phyloP scores from a whole-genome alignment of 1,140 invertebrate species.

The Phortica variegata region DNA sequence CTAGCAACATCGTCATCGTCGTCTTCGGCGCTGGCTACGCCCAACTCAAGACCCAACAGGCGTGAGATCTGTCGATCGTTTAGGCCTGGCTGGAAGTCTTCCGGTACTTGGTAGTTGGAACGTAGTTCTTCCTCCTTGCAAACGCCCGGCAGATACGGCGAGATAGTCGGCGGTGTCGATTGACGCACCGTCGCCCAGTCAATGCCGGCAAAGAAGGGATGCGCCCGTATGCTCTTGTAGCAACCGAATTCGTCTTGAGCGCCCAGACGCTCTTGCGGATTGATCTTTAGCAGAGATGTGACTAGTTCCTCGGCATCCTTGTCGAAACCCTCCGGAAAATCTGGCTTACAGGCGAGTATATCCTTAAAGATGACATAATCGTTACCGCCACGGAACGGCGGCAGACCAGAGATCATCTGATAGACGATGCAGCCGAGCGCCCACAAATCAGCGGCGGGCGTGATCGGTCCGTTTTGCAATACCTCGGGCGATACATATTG shows the following conservation, averaged over 20 bases:
- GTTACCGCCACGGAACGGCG: slow-evolving; percentile 88
- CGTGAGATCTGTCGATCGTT: slow-evolving; percentile 77
- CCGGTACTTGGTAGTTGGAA: slow-evolving; percentile 66
- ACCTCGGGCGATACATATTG: slow-evolving; percentile 98
- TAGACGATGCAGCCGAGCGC: slow-evolving; percentile 96
- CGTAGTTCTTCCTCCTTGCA: slow-evolving; percentile 69
- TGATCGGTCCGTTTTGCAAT: slow-evolving; percentile 77
- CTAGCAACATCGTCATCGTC: slow-evolving; percentile 40
- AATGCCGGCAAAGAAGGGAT: slow-evolving; percentile 82
- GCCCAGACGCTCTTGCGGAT: slow-evolving; percentile 80
- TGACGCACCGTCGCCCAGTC: slow-evolving; percentile 80
- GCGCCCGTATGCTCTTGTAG: slow-evolving; percentile 80
- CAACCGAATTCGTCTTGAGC: slow-evolving; percentile 71
- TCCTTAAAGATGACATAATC: slow-evolving; percentile 98
- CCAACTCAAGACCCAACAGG: slow-evolving; percentile 71
- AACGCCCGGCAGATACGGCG: slow-evolving; percentile 80
- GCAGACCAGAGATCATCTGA: slow-evolving; percentile 92
- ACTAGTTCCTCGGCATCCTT: slow-evolving; percentile 83
- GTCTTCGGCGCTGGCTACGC: slow-evolving; percentile 50
- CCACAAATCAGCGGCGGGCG: slow-evolving; percentile 92
- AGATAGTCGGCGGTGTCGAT: slow-evolving; percentile 79
- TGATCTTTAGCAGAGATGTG: slow-evolving; percentile 79
- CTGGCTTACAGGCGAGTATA: slow-evolving; percentile 88
- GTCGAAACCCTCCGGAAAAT: slow-evolving; percentile 89
- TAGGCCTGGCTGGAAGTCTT: slow-evolving; percentile 81